Base-by-base conservation (phyloP, 2,113 vertebrate species). In the Psittacara wagleri region DNA sequence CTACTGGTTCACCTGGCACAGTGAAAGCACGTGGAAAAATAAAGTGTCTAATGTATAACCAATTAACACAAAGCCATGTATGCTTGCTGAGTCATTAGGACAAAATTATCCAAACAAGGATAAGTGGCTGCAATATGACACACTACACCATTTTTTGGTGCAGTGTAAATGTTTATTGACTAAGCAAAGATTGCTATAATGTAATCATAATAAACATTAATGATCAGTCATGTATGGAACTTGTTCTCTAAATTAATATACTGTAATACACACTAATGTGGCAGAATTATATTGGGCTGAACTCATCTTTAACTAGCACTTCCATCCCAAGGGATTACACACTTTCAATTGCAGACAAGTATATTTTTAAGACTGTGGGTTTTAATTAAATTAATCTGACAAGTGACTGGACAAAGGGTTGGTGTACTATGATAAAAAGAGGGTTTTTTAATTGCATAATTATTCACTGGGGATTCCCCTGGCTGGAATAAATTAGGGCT, bases 341-440 rank as follows among this genome's bases (percentile, higher is more conserved):
- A 63, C 52, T 78, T 88, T 75, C 78, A 91, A 64, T 55, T 84
- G 76, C 35, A 89, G 66, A 86, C 75, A 91, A 93, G 75, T 82
- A 39, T 90, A 83, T 88, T 95, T 94, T 95, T 92, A 75, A 94
- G 79, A 94, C 46, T 39, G 63, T 48, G 37, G 3, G 75, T 63
- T 93, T 95, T 95, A 95, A 97, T 97, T 97, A 94, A 97, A 97
- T 95, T 97, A 93, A 88, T 94, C 73, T 97, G 94, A 97, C 94
- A 95, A 92, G 73, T 64, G 94, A 64, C 66, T 83, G 88, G 90
- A 97, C 95, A 97, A 96, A 94, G 19, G 44, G 67, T 52, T 87
- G 31, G 61, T 86, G 46, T 79, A 79, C 69, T 72, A 59, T 49
- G 43, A 88, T 86, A 78, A 85, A 90, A 95, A 67, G 17, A 13